Evolutionary conservation across 1,140 invertebrate species (phyloP), one percentile per base, ranked within the genome.

Genomic region (Acyrthosiphon pisum): DNA sequence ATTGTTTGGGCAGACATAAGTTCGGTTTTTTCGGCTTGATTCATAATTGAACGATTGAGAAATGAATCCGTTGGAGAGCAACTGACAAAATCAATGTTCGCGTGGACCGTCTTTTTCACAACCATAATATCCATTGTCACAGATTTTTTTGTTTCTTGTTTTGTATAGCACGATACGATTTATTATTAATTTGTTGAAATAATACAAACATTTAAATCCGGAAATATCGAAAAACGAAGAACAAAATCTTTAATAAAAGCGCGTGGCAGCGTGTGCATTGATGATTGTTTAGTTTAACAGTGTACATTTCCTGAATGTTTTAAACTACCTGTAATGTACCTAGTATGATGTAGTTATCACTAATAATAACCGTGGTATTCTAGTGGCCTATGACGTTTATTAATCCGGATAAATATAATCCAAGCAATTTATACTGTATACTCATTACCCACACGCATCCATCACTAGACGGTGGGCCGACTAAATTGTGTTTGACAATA

Each of bases 31-130:
- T 23, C 26, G 26, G 9, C n/a, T n/a, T n/a, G 14, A 50, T 50
- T 14, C 18, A 88, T 41, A 53, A 88, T 88, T 88, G 18, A 53
- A 88, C 20, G 35, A 50, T 8, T 1, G 8, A 50, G 53, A 41
- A 50, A 18, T 50, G 86, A 48, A 88, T 50, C 18, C 4, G 22
- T 8, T 7, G 6, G 14, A 4, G 0, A 35, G 20, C 30, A n/a
- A 53, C 22, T n/a, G n/a, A 6, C 4, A 6, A n/a, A 68, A 68
- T 68, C 60, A 68, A 30, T n/a, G 60, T n/a, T 14, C 4, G 6
- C 6, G 50, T 18, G 6, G 14, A 4, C 11, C 0, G 4, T 0
- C 2, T 18, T n/a, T 76, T n/a, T 68, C 30, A n/a, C 22, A 1
- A 26, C 23, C 0, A 60, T 4, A 41, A 4, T 41, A 30, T 68